Evolutionary conservation across 2,888 invertebrate species (phyloP).

Genomic region (Limnephilus auricula): DNA sequence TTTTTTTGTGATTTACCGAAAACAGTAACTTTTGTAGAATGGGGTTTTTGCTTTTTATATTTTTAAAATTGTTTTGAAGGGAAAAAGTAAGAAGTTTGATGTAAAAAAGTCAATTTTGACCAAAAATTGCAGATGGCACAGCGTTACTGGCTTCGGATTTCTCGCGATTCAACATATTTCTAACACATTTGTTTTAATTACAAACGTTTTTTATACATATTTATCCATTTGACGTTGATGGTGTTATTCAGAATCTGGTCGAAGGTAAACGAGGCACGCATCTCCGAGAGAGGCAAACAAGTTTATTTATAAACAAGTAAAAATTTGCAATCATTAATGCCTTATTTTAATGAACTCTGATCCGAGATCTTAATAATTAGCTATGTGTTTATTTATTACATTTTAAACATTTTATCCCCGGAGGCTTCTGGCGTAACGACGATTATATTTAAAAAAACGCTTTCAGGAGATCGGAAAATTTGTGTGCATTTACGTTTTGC

Average conservation of each 20-base stretch:
- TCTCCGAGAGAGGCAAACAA: not conserved
- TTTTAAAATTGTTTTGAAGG: too few relatives aligned
- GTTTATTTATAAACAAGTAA: not conserved
- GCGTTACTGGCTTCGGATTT: not conserved
- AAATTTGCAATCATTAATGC: not conserved
- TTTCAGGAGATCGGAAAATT: too few relatives aligned
- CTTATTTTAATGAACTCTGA: not conserved
- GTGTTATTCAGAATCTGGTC: not conserved
- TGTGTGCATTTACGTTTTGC: too few relatives aligned
- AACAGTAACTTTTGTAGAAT: too few relatives aligned
- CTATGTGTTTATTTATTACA: not conserved
- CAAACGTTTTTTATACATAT: not conserved
- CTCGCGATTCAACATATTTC: not conserved
- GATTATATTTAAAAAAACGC: too few relatives aligned
- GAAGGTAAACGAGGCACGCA: constrained; percentile 2
- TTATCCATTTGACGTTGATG: not conserved
- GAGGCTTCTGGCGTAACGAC: too few relatives aligned
- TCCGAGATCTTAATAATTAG: not conserved
- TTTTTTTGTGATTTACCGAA: too few relatives aligned
- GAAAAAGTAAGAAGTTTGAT: too few relatives aligned
- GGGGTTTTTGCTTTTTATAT: too few relatives aligned
- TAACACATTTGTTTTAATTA: not conserved
- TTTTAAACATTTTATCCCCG: not conserved
- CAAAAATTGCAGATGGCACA: too few relatives aligned
- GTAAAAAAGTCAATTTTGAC: too few relatives aligned